Base-by-base conservation (phyloP, 2,888 invertebrate species). In the Brachynemurus nebulosus region DNA sequence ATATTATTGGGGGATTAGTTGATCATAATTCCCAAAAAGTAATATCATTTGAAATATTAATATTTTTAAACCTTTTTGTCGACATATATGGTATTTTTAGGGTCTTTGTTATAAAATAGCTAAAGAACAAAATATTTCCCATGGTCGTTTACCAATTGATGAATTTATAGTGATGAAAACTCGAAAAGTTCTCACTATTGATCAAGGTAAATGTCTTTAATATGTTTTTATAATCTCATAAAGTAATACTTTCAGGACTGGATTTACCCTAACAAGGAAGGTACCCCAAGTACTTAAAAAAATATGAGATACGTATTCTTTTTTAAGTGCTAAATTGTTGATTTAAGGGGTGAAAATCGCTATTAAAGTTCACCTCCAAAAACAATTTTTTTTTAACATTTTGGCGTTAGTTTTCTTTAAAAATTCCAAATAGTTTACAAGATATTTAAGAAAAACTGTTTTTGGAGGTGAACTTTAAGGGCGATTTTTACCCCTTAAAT, bases 1-100 rank as follows among this genome's bases (percentile, higher is more conserved):
- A 97, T 59, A 78, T 98, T 40, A 96, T 98, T 61, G 98, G 98
- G 33, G 98, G 96, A 19, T 68, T 98, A 36, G 93, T 98, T 0
- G 98, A 98, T 67, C 97, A 98, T 61, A 98, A 98, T 67, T 76
- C 83, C 53, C 85, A 93, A 53, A 97, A 96, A 72, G 86, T 79
- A 60, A 53, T 50, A 48, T 41, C 20, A 36, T 42, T 19, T 19
- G 25, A 49, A 19, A 36, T 45, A 47, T 12, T 42, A 33, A 33
- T 37, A 16, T 41, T 16, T 34, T 21, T 41, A 3, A 34, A 42
- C 19, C 5, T 33, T 16, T 34, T 21, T 7, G 21, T 5, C 14
- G 14, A 3, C 23, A 27, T 35, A 16, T 17, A 45, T 20, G n/a
- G 40, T 40, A 30, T 14, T 33, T 42, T 3, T 63, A 88, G 81